These are phyloP conservation scores for Lagopus leucura DNA, from an alignment of 2,113 vertebrate species.

Conservation along the genomic window DNA sequence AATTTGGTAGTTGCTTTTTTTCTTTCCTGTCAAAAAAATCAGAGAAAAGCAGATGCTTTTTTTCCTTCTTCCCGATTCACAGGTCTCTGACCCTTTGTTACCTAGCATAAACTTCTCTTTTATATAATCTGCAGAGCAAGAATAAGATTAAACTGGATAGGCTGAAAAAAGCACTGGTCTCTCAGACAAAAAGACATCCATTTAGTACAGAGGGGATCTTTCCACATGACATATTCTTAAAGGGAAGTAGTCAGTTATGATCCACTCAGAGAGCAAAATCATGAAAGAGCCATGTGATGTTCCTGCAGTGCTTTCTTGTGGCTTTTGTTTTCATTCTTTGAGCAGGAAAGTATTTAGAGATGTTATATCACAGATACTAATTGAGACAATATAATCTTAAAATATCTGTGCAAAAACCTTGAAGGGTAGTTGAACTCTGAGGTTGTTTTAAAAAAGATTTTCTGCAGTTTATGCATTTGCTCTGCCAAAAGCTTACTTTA, in stretches of 20 bases:
- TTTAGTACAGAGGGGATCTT: constrained; percentile 77
- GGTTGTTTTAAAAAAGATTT: constrained; percentile 59
- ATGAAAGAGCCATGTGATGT: constrained; percentile 71
- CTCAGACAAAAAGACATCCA: constrained; percentile 63
- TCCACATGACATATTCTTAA: constrained; percentile 76
- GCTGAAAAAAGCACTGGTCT: constrained; percentile 71
- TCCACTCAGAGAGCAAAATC: constrained; percentile 46
- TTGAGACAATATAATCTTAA: constrained; percentile 70
- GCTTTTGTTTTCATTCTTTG: neutral
- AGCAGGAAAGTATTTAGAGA: constrained; percentile 54
- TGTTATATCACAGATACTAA: constrained; percentile 70
- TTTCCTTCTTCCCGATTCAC: neutral
- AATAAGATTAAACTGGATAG: constrained; percentile 77
- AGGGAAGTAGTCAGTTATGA: constrained; percentile 80
- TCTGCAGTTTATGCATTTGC: constrained; percentile 72
- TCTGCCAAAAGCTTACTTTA: constrained; percentile 77
- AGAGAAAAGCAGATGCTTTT: neutral
- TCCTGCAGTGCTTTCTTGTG: neutral
- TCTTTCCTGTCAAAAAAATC: neutral
- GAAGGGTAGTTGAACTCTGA: constrained; percentile 64
- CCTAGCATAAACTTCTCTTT: constrained; percentile 46
- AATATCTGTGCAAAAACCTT: constrained; percentile 63
- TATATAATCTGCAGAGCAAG: constrained; percentile 63
- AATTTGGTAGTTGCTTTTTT: neutral
- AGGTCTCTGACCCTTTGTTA: constrained; percentile 45